Evolutionary conservation across 2,113 vertebrate species (phyloP).

Genomic region (Nesoenas mayeri): DNA sequence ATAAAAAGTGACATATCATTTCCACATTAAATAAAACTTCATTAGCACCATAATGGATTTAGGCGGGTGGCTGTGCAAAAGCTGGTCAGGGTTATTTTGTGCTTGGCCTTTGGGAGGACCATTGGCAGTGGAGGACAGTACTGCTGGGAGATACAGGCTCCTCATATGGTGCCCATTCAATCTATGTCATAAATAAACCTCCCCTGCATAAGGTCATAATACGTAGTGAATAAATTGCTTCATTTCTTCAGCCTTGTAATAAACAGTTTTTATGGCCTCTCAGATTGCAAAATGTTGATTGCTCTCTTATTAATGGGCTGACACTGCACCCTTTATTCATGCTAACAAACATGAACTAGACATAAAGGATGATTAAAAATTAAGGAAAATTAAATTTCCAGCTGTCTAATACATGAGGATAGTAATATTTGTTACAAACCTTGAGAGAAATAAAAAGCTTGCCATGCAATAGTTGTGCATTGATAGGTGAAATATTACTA

Average conservation of each 20-base stretch:
- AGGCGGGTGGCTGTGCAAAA: not conserved
- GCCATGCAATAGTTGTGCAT: not conserved
- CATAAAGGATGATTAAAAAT: not conserved
- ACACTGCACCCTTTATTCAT: not conserved
- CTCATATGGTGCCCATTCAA: not conserved
- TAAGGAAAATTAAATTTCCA: not conserved
- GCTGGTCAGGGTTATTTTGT: not conserved
- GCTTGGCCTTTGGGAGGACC: rapidly evolving
- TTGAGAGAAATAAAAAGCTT: not conserved
- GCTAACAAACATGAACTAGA: not conserved
- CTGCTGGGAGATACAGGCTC: not conserved
- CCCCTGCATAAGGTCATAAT: not conserved
- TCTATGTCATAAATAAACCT: not conserved
- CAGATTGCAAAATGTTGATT: not conserved
- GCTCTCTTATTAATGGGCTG: not conserved
- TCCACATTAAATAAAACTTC: not conserved
- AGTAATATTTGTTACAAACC: not conserved
- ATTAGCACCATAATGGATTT: not conserved
- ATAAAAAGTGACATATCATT: not conserved
- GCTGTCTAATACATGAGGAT: not conserved
- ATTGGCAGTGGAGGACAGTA: rapidly evolving
- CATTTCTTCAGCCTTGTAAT: not conserved
- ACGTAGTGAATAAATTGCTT: not conserved
- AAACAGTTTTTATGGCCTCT: not conserved
- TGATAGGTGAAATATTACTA: not conserved